Evolutionary conservation across 2,888 invertebrate species (phyloP), one percentile per base, ranked within the genome.

Genomic region (Lampropteryx suffumata): DNA sequence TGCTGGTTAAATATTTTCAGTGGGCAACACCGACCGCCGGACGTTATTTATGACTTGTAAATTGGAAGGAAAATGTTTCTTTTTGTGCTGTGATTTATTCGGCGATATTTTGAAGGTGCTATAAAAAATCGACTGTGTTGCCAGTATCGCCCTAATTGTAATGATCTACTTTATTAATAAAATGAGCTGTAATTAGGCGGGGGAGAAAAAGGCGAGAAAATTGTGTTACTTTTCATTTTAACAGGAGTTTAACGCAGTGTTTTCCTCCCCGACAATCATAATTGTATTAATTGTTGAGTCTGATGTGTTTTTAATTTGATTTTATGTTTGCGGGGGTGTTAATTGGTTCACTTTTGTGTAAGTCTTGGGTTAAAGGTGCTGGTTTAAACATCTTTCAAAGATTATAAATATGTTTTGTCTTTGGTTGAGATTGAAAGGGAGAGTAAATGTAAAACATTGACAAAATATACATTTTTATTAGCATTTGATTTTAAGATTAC

Each of bases 1-100:
- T 79, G 80, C 79, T 81, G 82, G 84, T 82, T 82, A 87, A 88
- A 90, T 84, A 89, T 89, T 89, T 85, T 82, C 82, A 79, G 84
- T 85, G 86, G 86, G 84, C 86, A 65, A 77, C 72, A 65, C 68
- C 66, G 74, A 76, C 82, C 82, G 69, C 76, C 59, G 64, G 64
- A 61, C 64, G 64, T 85, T 73, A 89, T 89, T 90, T 90, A 89
- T 85, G 77, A 78, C 73, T 73, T 74, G 75, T 74, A 65, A 82
- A 81, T 80, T 80, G 65, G 69, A 61, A 64, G 67, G 62, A 64
- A 66, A 65, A 67, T 67, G 62, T 64, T 64, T 62, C 45, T 50
- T 57, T 62, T 61, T 56, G 46, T 50, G 32, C 14, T 46, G 46
- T 59, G 55, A 56, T 56, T 57, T 57, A 56, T 59, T 40, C 41